phyloP scores from a whole-genome alignment of 2,113 vertebrate genomes.

The Lonchura striata region DNA sequence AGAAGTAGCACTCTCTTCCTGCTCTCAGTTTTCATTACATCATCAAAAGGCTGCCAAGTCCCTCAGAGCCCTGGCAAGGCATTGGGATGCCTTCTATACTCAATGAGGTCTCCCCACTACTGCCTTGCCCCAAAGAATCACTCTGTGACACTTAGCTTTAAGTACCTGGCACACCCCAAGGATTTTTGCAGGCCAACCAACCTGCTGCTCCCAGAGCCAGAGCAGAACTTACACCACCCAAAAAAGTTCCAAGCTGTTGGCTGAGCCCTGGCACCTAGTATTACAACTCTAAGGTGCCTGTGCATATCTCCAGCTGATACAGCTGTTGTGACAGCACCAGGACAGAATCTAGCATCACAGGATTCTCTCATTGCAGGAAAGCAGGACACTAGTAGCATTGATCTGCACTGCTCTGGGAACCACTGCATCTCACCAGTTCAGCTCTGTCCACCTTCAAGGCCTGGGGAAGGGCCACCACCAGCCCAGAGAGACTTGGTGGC shows the following conservation, averaged over 20 bases:
- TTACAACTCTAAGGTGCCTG: neutral
- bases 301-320: fast-evolving
- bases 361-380: neutral
- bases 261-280: neutral
- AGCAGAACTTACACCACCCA: neutral
- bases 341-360: neutral
- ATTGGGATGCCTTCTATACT: neutral
- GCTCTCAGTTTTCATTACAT: neutral
- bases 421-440: neutral
- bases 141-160: neutral
- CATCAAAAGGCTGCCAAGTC: neutral
- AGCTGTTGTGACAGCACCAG: neutral
- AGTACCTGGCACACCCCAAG: fast-evolving
- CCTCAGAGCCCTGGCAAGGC: neutral
- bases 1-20: neutral
- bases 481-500: neutral
- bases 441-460: neutral
- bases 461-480: neutral
- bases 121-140: fast-evolving
- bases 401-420: neutral
- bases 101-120: neutral
- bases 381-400: neutral
- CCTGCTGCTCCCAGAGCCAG: neutral
- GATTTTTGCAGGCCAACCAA: neutral
- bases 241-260: no score